Percentiles rank a stretch among this genome's conserved stretches.
These are phyloP conservation scores for Acronicta leporina DNA, from an alignment of 2,888 invertebrate genomes.

Conservation along the genomic window DNA sequence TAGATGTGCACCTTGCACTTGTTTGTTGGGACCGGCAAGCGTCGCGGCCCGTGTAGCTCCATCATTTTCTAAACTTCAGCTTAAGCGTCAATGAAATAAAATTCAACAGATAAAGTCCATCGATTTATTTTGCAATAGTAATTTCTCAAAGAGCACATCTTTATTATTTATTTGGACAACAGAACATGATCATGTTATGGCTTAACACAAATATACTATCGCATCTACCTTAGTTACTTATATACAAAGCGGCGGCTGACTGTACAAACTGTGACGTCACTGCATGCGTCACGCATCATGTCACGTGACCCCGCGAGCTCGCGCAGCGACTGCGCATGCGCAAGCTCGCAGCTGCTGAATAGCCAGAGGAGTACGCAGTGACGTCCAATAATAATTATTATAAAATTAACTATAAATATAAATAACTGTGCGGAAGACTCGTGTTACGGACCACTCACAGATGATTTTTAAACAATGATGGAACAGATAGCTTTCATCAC, in stretches of 20 bases:
- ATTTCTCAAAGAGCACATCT: conserved; percentile 74
- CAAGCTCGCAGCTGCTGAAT: neutral
- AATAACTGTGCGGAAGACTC: conserved; percentile 48
- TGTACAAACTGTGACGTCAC: conserved; percentile 19
- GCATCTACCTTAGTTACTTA: conserved; percentile 44
- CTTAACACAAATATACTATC: conserved; percentile 61
- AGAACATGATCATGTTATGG: conserved; percentile 65
- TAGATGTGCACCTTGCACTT: too few relatives aligned
- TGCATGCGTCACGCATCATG: neutral
- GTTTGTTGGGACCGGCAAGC: too few relatives aligned
- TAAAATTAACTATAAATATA: conserved; percentile 45
- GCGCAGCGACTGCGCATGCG: too few relatives aligned
- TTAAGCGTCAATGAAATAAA: neutral
- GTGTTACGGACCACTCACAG: conserved; percentile 22
- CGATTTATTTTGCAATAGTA: conserved; percentile 76
- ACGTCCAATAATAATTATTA: conserved; percentile 12
- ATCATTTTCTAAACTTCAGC: too few relatives aligned
- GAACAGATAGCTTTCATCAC: conserved; percentile 8
- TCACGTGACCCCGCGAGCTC: too few relatives aligned
- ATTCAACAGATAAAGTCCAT: conserved; percentile 66
- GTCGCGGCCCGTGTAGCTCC: too few relatives aligned
- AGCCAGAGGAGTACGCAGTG: conserved; percentile 1
- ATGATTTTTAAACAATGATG: conserved; percentile 4
- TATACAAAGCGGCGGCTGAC: conserved; percentile 46
- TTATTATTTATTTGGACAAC: conserved; percentile 61